Evolutionary conservation across 2,888 invertebrate species (phyloP).

Genomic region (Drosophila kambysellisi): DNA sequence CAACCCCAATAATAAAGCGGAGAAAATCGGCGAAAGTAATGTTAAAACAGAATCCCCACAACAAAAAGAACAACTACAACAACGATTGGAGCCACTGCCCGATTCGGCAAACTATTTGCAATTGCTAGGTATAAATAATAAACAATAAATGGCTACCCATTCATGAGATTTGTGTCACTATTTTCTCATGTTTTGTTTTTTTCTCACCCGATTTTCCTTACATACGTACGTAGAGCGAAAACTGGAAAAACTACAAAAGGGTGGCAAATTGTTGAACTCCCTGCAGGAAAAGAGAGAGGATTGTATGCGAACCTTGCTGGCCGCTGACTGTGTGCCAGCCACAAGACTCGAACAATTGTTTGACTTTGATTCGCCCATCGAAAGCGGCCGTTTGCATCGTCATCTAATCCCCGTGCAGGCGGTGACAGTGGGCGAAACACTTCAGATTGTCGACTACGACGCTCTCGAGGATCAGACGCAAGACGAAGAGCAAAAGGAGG

Average conservation of each 20-base stretch:
- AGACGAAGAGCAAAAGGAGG: slow-evolving; percentile 24
- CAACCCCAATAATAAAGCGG: slow-evolving; percentile 27
- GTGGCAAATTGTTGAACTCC: slow-evolving; percentile 86
- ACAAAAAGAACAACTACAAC: neutral
- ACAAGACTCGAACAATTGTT: slow-evolving; percentile 64
- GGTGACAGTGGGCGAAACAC: slow-evolving; percentile 86
- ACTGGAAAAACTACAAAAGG: slow-evolving; percentile 86
- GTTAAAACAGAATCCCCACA: slow-evolving; percentile 34
- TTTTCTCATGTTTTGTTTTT: neutral
- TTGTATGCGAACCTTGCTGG: slow-evolving; percentile 86
- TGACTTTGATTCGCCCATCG: slow-evolving; percentile 85
- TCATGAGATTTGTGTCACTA: slow-evolving; percentile 6
- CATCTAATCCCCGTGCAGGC: slow-evolving; percentile 86
- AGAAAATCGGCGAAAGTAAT: slow-evolving; percentile 31
- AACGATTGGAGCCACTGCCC: slow-evolving; percentile 85
- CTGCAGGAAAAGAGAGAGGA: slow-evolving; percentile 86
- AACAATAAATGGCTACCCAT: neutral
- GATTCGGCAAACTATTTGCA: slow-evolving; percentile 86
- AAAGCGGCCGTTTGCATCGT: slow-evolving; percentile 84
- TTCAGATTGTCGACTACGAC: slow-evolving; percentile 86
- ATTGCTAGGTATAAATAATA: slow-evolving; percentile 87
- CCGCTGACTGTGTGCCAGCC: slow-evolving; percentile 65
- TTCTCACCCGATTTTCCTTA: neutral
- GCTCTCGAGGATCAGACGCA: slow-evolving; percentile 83
- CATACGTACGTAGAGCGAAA: slow-evolving; percentile 81